phyloP scores from a whole-genome alignment of 2,888 invertebrate species.

The Pandemis corylana region DNA sequence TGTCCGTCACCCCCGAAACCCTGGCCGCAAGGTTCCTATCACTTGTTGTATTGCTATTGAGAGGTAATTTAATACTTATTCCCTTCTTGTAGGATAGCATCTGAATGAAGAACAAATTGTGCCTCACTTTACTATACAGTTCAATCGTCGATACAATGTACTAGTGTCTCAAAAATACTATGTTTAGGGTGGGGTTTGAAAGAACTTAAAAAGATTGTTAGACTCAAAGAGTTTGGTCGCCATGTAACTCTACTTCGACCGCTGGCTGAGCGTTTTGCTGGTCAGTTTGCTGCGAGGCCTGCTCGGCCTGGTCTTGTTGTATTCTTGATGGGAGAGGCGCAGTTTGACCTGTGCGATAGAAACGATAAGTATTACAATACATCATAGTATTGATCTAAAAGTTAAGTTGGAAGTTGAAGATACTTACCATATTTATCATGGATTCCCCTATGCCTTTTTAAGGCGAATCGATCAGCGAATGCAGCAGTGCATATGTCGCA shows the following conservation, averaged over 20 bases:
- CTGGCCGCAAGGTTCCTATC: slow-evolving; percentile 8
- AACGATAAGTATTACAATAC: slow-evolving; percentile 2
- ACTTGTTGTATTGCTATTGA: slow-evolving; percentile 32
- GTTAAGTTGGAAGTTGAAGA: neutral
- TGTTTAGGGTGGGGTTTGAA: slow-evolving; percentile 32
- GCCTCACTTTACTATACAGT: slow-evolving; percentile 22
- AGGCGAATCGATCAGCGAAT: slow-evolving; percentile 93
- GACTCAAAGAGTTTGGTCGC: slow-evolving; percentile 71
- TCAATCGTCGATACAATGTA: slow-evolving; percentile 19
- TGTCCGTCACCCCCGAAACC: slow-evolving; percentile 16
- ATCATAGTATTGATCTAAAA: neutral
- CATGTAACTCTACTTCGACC: slow-evolving; percentile 69
- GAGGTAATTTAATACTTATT: slow-evolving; percentile 37
- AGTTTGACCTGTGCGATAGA: slow-evolving; percentile 71
- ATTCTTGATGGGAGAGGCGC: slow-evolving; percentile 78
- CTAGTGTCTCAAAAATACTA: slow-evolving; percentile 35
- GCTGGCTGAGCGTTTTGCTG: slow-evolving; percentile 64
- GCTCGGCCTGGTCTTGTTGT: slow-evolving; percentile 71
- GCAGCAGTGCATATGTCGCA: slow-evolving; percentile 94
- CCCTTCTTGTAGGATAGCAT: slow-evolving; percentile 19
- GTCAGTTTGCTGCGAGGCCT: slow-evolving; percentile 58
- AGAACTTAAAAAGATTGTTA: slow-evolving; percentile 36
- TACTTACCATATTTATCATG: slow-evolving; percentile 92
- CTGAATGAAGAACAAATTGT: slow-evolving; percentile 22
- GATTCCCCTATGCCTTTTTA: slow-evolving; percentile 93